Conservation (phyloP, 2,797 vertebrate species). For the Carcharodon carcharias region DNA sequence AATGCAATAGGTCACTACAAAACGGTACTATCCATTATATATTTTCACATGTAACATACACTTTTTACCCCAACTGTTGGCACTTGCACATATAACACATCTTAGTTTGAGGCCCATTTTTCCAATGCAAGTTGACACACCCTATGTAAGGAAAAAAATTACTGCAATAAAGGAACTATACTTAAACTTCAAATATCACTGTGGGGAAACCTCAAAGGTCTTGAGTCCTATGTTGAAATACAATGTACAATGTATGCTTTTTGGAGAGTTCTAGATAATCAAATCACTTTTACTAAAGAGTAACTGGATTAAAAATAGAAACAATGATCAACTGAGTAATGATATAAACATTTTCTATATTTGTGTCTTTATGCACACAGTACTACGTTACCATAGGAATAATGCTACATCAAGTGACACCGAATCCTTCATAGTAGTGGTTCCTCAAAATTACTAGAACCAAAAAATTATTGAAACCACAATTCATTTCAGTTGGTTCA, state of each 20-base stretch:
- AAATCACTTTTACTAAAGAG: neutral
- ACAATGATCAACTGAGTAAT: constrained; percentile 30
- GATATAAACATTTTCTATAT: constrained; percentile 24
- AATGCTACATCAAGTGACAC: neutral
- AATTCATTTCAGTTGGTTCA: constrained; percentile 30
- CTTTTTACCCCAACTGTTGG: constrained; percentile 21
- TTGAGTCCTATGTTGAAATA: neutral
- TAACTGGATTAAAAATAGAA: constrained; percentile 19
- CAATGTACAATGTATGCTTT: neutral
- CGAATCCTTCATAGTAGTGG: neutral
- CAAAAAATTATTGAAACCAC: constrained; percentile 27
- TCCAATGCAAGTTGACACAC: neutral
- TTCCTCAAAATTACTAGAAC: neutral
- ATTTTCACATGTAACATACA: constrained; percentile 28
- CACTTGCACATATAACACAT: constrained; percentile 27
- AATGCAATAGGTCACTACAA: constrained; percentile 15
- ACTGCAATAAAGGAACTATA: constrained; percentile 7
- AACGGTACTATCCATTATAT: constrained; percentile 21
- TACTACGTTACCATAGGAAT: constrained; percentile 20
- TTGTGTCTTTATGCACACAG: constrained; percentile 18
- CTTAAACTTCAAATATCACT: constrained; percentile 1
- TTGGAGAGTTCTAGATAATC: neutral
- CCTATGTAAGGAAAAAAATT: neutral
- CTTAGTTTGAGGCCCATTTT: neutral
- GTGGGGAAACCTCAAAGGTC: neutral